These are phyloP conservation scores for Lontra canadensis DNA, from an alignment of 2,113 vertebrate genomes.

Conservation along the genomic window DNA sequence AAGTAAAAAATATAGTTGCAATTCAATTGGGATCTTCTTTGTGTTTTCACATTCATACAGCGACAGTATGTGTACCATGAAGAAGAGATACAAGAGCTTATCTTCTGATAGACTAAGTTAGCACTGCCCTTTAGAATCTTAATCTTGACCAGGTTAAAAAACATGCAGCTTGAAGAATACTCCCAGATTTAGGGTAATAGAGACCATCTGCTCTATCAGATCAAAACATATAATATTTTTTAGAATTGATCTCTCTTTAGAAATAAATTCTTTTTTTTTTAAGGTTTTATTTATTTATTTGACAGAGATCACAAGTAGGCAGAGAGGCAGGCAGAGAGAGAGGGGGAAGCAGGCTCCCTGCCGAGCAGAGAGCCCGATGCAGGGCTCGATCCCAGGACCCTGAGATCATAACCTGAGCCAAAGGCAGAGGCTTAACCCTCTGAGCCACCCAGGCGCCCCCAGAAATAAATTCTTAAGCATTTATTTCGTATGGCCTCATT, in stretches of 20 bases:
- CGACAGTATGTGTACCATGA: not conserved
- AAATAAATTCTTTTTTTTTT: not conserved
- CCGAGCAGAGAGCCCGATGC: too few relatives aligned
- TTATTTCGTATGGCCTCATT: not conserved
- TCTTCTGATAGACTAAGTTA: not conserved
- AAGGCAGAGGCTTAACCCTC: too few relatives aligned
- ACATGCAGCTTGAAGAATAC: not conserved
- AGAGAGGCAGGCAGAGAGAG: too few relatives aligned
- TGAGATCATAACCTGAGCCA: too few relatives aligned
- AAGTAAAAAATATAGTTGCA: not conserved
- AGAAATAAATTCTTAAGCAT: not conserved
- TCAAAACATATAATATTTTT: not conserved
- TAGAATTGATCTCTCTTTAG: not conserved
- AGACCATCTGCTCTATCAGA: constrained; percentile 1
- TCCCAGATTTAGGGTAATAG: constrained; percentile 22
- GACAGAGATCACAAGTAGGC: too few relatives aligned
- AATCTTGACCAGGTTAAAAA: constrained; percentile 26
- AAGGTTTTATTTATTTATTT: too few relatives aligned
- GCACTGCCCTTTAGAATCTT: not conserved
- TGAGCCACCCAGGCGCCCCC: too few relatives aligned
- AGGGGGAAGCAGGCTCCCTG: too few relatives aligned
- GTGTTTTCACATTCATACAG: not conserved
- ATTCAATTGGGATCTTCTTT: not conserved
- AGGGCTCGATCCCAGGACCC: too few relatives aligned
- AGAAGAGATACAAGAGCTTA: not conserved